Percentiles rank a stretch among this genome's conserved stretches.
Conservation (phyloP, 35 echinoderm and acorn worm genomes). For the Hemicentrotus pulcherrimus region DNA sequence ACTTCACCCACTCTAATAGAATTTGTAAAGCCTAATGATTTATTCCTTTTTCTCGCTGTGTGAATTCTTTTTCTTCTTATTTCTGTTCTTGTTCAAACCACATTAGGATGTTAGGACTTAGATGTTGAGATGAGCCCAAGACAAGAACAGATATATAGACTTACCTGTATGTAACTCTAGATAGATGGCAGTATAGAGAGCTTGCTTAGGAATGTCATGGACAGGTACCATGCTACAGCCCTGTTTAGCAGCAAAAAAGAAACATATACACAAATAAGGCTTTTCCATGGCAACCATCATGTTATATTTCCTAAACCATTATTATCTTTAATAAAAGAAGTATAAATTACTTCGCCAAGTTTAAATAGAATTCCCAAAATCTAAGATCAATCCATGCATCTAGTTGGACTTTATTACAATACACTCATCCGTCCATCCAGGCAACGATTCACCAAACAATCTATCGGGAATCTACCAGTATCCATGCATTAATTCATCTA, state of each 20-base stretch:
- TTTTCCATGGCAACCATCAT: too few relatives aligned
- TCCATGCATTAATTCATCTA: neutral
- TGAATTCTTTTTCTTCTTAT: too few relatives aligned
- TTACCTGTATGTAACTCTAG: conserved; percentile 91
- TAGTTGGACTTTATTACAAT: neutral
- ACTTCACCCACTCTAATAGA: too few relatives aligned
- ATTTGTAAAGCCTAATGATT: too few relatives aligned
- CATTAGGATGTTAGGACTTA: too few relatives aligned
- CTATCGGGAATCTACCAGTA: neutral
- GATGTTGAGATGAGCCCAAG: too few relatives aligned
- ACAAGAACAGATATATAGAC: neutral
- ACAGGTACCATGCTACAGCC: conserved; percentile 72
- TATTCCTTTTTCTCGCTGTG: too few relatives aligned
- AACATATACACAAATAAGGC: neutral
- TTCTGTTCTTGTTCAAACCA: too few relatives aligned
- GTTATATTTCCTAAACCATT: too few relatives aligned
- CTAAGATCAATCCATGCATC: neutral
- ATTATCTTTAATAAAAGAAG: too few relatives aligned
- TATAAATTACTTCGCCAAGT: too few relatives aligned
- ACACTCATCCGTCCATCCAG: neutral
- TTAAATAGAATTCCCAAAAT: too few relatives aligned
- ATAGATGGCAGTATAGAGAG: conserved; percentile 81
- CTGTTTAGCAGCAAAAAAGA: conserved; percentile 48
- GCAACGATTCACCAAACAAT: neutral
- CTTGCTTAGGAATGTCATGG: conserved; percentile 82